Evolutionary conservation across 1,140 invertebrate genomes (phyloP).

Genomic region (Lepidurus packardi): DNA sequence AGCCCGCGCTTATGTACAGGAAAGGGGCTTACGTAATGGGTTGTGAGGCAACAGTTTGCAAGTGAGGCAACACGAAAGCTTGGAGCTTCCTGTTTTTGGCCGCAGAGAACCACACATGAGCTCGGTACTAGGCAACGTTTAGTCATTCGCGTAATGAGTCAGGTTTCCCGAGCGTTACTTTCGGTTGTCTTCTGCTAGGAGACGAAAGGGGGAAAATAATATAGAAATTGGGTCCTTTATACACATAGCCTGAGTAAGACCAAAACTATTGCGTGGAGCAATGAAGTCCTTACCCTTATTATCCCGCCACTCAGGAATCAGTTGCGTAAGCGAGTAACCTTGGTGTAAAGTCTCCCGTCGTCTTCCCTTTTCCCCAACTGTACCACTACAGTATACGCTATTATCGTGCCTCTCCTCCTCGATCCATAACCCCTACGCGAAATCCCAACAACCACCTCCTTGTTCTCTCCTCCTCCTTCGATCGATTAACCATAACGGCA

Average conservation of each 20-base stretch:
- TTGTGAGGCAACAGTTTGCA: not conserved
- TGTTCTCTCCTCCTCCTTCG: not conserved
- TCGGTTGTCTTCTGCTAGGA: not conserved
- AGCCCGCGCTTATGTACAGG: not conserved
- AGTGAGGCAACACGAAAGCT: not conserved
- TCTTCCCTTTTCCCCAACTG: not conserved
- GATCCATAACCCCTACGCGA: slow-evolving; percentile 13
- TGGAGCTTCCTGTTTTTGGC: not conserved
- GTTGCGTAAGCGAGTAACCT: slow-evolving; percentile 18
- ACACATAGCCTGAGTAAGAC: not conserved
- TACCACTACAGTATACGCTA: not conserved
- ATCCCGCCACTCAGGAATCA: not conserved
- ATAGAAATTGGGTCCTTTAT: not conserved
- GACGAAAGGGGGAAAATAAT: not conserved
- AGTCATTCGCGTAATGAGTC: not conserved
- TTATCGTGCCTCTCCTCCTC: not conserved
- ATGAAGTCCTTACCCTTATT: not conserved
- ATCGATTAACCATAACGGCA: slow-evolving; percentile 21
- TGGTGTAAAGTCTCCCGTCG: not conserved
- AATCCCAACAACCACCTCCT: not conserved
- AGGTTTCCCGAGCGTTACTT: not conserved
- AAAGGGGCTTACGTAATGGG: not conserved
- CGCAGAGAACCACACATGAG: not conserved
- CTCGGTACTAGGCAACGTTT: not conserved
- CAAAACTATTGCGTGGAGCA: not conserved